Conservation (phyloP, 30 jellyfish, hydroid and myxozoan genomes). For the Mastigias papua region DNA sequence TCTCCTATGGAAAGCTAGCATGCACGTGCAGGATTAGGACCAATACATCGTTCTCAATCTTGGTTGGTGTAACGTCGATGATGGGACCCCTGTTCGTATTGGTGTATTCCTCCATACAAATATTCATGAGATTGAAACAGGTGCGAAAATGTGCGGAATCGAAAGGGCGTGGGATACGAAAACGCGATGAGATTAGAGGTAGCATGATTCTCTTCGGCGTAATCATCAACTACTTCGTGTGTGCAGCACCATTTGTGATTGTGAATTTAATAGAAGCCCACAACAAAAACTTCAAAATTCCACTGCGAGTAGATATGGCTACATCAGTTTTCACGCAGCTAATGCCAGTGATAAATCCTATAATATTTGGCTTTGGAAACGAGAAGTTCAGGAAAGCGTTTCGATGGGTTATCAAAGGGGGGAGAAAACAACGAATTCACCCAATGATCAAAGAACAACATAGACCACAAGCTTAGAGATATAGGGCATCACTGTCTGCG, state of each 20-base stretch:
- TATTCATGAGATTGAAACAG: conserved; percentile 13
- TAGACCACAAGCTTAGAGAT: not conserved
- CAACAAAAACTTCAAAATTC: not conserved
- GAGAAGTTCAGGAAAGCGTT: conserved; percentile 33
- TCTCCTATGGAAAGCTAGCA: conserved; percentile 28
- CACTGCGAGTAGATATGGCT: conserved; percentile 16
- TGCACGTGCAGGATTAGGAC: conserved; percentile 30
- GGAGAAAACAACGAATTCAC: not conserved
- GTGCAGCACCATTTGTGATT: conserved; percentile 16
- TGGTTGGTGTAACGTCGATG: conserved; percentile 21
- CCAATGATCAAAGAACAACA: not conserved
- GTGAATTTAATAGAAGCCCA: conserved; percentile 2
- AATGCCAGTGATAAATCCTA: conserved; percentile 30
- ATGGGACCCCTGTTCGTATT: conserved; percentile 8
- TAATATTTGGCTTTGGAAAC: conserved; percentile 34
- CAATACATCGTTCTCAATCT: conserved; percentile 6
- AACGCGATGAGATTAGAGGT: conserved; percentile 29
- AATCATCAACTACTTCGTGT: conserved; percentile 7
- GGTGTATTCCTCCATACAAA: not conserved
- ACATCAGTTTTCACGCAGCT: conserved; percentile 24
- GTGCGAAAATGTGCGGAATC: not conserved
- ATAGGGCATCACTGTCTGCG: not conserved
- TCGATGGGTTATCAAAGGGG: not conserved
- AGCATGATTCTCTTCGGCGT: conserved; percentile 31
- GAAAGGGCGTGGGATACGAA: conserved; percentile 1